These are phyloP conservation scores for Brassicogethes aeneus DNA, from an alignment of 2,888 invertebrate species.

Conservation along the genomic window DNA sequence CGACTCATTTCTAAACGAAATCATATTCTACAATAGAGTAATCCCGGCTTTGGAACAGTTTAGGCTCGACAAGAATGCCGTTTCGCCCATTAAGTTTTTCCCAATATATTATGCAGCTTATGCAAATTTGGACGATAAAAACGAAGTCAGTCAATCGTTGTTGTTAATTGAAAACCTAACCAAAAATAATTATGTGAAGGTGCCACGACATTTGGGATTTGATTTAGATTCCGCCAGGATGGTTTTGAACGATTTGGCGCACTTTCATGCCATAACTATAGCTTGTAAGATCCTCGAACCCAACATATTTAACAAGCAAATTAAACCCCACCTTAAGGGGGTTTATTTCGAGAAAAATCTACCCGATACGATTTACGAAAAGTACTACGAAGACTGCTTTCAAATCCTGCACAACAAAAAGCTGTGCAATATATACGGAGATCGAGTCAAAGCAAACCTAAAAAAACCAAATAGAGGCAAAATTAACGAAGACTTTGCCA, in stretches of 20 bases:
- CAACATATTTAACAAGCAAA: not conserved
- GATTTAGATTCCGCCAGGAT: not conserved
- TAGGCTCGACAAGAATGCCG: no score
- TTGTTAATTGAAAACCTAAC: no score
- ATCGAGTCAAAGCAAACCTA: not conserved
- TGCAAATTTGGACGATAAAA: no score
- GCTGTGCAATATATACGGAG: not conserved
- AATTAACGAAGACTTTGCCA: not conserved
- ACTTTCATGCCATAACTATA: not conserved
- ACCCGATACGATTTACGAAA: not conserved
- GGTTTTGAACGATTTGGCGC: not conserved
- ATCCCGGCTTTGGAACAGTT: not conserved
- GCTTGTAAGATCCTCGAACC: not conserved
- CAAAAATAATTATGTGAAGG: no score
- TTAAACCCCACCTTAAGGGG: not conserved
- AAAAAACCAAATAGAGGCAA: no score
- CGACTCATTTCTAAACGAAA: not conserved
- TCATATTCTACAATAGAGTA: not conserved
- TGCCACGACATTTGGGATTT: not conserved
- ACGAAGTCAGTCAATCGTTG: no score
- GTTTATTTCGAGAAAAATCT: not conserved
- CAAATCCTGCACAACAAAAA: not conserved
- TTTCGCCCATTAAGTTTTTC: no score
- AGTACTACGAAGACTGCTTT: not conserved
- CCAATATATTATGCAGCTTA: no score